Evolutionary conservation across 2,797 vertebrate genomes (phyloP), one percentile per base, ranked within the genome.

Genomic region (Gymnodraco acuticeps): DNA sequence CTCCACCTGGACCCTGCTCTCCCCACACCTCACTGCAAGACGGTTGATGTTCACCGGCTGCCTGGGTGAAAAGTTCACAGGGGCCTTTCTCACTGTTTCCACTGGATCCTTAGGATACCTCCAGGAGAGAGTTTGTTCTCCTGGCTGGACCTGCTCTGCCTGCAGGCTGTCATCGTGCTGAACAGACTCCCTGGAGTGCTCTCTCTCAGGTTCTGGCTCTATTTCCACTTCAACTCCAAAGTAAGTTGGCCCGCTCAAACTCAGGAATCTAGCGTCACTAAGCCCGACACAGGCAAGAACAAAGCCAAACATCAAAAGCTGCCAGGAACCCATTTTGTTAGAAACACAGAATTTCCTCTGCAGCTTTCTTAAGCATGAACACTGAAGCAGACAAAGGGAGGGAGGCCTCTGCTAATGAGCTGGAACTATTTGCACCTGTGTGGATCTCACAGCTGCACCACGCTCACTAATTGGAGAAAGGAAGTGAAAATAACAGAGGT

Each of bases 331-430:
- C 87, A 91, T 90, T 15, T 42, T 38, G 46, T 38, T 62, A 53
- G 61, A 71, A 66, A 46, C 14, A 70, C 4, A 62, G 5, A 0
- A 3, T 1, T 0, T 1, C 4, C n/a, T 5, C 4, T 31, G 94
- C 95, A 54, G 94, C 93, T 3, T 88, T 95, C 90, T 94, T 90
- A 38, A 95, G 94, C 84, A 23, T 14, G 20, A 31, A 6, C 33
- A 3, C 45, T 41, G 42, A 16, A 69, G 45, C 63, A 78, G 56
- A 43, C 43, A 50, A 33, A 72, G 20, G 59, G 48, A 42, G 31
- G 10, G 65, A 58, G 42, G 79, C 78, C 64, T 10, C 8, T 19
- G 11, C 54, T 71, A 42, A 75, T 86, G 56, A 88, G 31, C 54
- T 54, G 16, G 48, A 70, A 48, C 62, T 8, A 16, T n/a, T 31